Conservation (phyloP, 1,140 invertebrate genomes). For the Artemia franciscana region DNA sequence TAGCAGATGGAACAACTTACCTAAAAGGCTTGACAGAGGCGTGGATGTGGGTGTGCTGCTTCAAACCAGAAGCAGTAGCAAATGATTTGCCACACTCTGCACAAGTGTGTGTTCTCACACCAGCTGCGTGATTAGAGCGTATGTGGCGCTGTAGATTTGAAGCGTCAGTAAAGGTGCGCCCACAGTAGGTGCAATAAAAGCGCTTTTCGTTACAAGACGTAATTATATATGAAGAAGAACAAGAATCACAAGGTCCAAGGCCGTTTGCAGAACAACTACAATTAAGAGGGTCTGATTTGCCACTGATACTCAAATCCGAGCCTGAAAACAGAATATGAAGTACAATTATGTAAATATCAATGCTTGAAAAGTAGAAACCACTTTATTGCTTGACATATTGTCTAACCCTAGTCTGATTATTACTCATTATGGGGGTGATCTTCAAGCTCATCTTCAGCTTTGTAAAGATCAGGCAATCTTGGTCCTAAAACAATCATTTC, state of each 20-base stretch:
- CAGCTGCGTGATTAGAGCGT: constrained; percentile 33
- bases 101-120: constrained; percentile 54
- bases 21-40: constrained; percentile 54
- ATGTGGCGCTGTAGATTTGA: constrained; percentile 90
- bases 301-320: not conserved
- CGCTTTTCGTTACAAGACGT: constrained; percentile 8
- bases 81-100: constrained; percentile 96
- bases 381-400: too few species aligned
- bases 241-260: not conserved
- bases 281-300: not conserved
- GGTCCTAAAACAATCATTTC: too few species aligned
- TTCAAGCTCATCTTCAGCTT: too few species aligned
- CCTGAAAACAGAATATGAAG: too few species aligned
- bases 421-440: too few species aligned
- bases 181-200: constrained; percentile 85
- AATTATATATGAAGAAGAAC: not conserved
- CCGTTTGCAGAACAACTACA: not conserved
- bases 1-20: not conserved
- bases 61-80: constrained; percentile 83
- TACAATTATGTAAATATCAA: too few species aligned
- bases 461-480: too few species aligned
- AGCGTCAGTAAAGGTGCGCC: constrained; percentile 81
- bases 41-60: constrained; percentile 98
- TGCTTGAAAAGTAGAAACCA: too few species aligned
- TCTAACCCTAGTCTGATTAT: too few species aligned